A percentile compares a stretch with the other conserved stretches of the same genome.
Conservation (phyloP, 2,113 vertebrate genomes). For the Sterna hirundo region DNA sequence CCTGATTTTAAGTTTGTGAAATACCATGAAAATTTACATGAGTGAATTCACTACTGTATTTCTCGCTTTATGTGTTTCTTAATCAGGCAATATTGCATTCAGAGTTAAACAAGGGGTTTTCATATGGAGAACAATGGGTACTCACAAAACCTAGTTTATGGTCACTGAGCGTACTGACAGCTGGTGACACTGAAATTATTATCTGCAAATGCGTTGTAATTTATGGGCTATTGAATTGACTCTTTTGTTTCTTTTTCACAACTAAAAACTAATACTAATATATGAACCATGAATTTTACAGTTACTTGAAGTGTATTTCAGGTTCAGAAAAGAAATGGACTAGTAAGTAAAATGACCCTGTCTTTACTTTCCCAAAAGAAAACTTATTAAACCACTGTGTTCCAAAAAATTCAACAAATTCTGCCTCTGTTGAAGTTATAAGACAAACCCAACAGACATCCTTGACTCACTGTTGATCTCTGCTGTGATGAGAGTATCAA, state of each 20-base stretch:
- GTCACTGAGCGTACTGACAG: not conserved
- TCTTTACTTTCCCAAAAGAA: not conserved
- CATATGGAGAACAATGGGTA: not conserved
- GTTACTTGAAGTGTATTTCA: not conserved
- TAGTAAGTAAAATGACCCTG: not conserved
- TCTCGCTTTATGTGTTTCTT: not conserved
- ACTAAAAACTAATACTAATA: not conserved
- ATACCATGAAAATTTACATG: not conserved
- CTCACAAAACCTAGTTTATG: not conserved
- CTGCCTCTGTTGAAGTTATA: not conserved
- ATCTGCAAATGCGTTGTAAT: not conserved
- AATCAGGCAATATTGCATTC: not conserved
- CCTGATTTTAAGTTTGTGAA: not conserved
- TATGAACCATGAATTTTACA: not conserved
- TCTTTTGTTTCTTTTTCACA: not conserved
- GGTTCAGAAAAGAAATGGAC: not conserved
- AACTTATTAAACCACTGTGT: not conserved
- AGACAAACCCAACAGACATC: not conserved
- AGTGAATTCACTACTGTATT: not conserved
- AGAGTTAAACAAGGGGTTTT: not conserved
- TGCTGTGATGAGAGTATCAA: constrained; percentile 28
- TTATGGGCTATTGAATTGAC: not conserved
- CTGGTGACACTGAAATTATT: not conserved
- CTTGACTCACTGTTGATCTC: constrained; percentile 45
- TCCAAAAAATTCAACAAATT: not conserved